Conservation (phyloP, 2,113 vertebrate species). For the Narcine bancroftii region DNA sequence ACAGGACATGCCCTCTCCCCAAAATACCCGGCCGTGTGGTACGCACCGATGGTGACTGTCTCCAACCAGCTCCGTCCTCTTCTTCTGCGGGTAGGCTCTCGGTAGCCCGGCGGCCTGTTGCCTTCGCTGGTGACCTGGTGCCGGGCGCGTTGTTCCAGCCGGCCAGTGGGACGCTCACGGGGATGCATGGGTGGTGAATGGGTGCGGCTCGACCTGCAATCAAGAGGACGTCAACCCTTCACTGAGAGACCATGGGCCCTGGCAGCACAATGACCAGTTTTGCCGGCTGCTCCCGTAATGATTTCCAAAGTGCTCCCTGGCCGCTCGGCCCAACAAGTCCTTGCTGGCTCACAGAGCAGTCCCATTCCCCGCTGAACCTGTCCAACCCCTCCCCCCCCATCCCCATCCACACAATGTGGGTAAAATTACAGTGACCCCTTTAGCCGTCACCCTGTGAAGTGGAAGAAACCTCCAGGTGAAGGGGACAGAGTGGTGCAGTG, state of each 20-base stretch:
- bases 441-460: too few relatives aligned
- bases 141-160: slow-evolving; percentile 30
- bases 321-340: too few relatives aligned
- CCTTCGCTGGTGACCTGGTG: slow-evolving; percentile 7
- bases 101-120: not conserved
- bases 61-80: slow-evolving; percentile 34
- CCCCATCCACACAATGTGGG: too few relatives aligned
- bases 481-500: too few relatives aligned
- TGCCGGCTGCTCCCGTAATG: not conserved
- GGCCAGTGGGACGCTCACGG: not conserved
- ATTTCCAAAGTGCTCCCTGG: too few relatives aligned
- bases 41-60: slow-evolving; percentile 42
- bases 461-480: too few relatives aligned
- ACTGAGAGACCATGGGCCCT: not conserved
- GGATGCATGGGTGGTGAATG: slow-evolving; percentile 41
- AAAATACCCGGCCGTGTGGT: too few relatives aligned
- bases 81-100: not conserved
- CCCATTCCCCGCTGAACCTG: too few relatives aligned
- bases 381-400: too few relatives aligned
- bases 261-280: too few relatives aligned
- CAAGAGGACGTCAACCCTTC: not conserved
- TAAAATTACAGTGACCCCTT: not conserved
- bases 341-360: not conserved
- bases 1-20: too few relatives aligned
- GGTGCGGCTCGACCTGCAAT: slow-evolving; percentile 48